Base-by-base conservation (phyloP, 2,888 invertebrate species). In the Caenorhabditis panamensis region DNA sequence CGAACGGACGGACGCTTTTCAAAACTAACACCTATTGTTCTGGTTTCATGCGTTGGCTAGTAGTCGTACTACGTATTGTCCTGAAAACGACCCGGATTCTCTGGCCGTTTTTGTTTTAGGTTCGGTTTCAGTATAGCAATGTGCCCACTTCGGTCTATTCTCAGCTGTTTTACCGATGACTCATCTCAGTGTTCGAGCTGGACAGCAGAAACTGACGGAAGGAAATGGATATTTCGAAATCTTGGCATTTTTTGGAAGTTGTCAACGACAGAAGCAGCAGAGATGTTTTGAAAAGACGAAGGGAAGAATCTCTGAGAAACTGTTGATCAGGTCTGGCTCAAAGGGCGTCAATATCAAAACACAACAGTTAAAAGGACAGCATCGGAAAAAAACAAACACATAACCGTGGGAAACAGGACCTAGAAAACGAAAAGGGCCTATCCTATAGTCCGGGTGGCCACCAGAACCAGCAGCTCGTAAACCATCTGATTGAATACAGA, bases 401-500 rank as follows among this genome's bases (percentile, higher is more conserved):
- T 3, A 18, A 11, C 49, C 20, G 31, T 31, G 31, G 31, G 31
- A 9, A 31, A 9, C 4, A 31, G 9, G 31, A 31, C 31, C 4
- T 31, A 6, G 31, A 31, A 49, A 44, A n/a, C 13, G 41, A 16
- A 41, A 41, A 41, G 13, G 3, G 41, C 16, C 13, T 47, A 2
- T n/a, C 41, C 13, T 13, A 41, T 13, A 11, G 8, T 13, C 41
- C 41, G 41, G 13, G 13, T 26, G 26, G 22, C 51, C 5, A 54
- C 24, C 13, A 13, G 41, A 28, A 67, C 5, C 47, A 37, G 62
- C 71, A 54, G 64, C 63, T 73, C 64, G 64, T 73, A 75, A 66
- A 75, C 59, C 73, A 59, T 73, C 66, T 59, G 59, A 64, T 44
- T 72, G 66, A 76, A 76, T 68, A 68, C 77, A 69, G 64, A 63